Base-by-base conservation (phyloP, 2,113 vertebrate species). In the Fregetta grallaria region DNA sequence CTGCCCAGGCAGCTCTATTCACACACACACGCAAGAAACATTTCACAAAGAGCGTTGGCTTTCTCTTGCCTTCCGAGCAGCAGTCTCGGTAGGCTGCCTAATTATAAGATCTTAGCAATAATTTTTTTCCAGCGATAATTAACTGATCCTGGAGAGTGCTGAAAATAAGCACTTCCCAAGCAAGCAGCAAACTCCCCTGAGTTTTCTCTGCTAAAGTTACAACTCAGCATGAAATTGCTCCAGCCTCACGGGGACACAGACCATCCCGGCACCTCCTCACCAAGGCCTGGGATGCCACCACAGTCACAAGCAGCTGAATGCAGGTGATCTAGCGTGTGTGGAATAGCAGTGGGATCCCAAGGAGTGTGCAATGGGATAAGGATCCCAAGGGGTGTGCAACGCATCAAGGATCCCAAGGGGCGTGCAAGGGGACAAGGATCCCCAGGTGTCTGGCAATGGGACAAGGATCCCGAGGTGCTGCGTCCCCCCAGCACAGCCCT, bases 131-230 rank as follows among this genome's bases (percentile, higher is more conserved):
- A 68, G 90, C 3, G 45, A 97, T 95, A 96, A 97, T 97, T 91
- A 96, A 78, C 82, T 70, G 87, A 68, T 96, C 92, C 79, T 93
- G 90, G 56, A 81, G 92, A 96, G 79, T 4, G 11, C 75, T 76
- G 91, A 88, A 97, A 97, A 96, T 80, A 96, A 92, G 84, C 70
- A 65, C 78, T 95, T 95, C 58, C n/a, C 80, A 25, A 81, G 96
- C 95, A 92, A 90, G 94, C 3, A 86, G 63, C 78, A 55, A 94
- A 88, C 79, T 96, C 97, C 94, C 94, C 63, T 44, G 95, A 86
- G 93, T 78, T 88, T 93, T 56, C 50, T 34, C 42, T 55, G 78
- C 88, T 86, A 2, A 94, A 95, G 93, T 88, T 87, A 50, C 76
- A 86, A 58, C 52, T 95, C 94, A 78, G 80, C 71, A 93, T 15